Evolutionary conservation across 2,888 invertebrate genomes (phyloP).

Genomic region (Hyppa rectilinea): DNA sequence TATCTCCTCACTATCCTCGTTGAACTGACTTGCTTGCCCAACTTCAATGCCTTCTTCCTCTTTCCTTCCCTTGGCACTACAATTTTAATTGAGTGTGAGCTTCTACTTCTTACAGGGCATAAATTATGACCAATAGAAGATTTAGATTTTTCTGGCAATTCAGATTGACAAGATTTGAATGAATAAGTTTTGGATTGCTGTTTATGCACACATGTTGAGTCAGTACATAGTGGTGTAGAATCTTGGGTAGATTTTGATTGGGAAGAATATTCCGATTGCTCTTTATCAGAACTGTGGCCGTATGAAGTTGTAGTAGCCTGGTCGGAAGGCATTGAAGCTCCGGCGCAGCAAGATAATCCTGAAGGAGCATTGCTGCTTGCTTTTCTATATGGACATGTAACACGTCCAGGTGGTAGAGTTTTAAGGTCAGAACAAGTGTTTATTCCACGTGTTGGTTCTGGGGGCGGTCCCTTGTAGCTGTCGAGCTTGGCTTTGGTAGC

Average conservation of each 20-base stretch:
- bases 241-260: background rate
- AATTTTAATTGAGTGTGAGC: background rate
- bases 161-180: background rate
- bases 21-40: background rate
- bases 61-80: background rate
- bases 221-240: background rate
- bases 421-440: background rate
- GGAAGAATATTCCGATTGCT: background rate
- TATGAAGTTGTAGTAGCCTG: background rate
- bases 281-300: background rate
- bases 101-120: background rate
- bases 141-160: background rate
- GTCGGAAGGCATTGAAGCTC: background rate
- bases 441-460: background rate
- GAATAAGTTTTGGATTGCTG: background rate
- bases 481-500: slow-evolving; percentile 65
- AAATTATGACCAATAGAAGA: background rate
- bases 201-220: background rate
- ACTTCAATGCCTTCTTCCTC: background rate
- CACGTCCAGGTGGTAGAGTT: background rate
- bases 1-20: slow-evolving; percentile 5
- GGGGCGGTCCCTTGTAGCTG: slow-evolving; percentile 23
- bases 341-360: background rate
- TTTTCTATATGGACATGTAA: background rate
- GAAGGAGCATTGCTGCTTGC: background rate